Evolutionary conservation across 1,140 invertebrate genomes (phyloP).

Genomic region (Drosophila ercepeae): DNA sequence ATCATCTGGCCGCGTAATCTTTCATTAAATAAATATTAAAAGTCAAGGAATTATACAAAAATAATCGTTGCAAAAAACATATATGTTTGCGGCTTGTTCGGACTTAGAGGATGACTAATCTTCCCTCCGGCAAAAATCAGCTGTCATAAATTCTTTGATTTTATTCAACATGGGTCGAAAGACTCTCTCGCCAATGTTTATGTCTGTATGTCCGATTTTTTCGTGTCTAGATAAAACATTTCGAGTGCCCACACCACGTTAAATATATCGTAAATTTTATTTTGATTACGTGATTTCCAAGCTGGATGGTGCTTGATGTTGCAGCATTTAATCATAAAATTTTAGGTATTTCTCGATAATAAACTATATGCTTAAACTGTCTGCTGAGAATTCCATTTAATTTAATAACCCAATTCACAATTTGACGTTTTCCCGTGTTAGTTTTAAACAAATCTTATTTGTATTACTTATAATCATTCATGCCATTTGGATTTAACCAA

Average conservation of each 20-base stretch:
- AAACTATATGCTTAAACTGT: background rate
- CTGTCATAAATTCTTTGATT: conserved; percentile 63
- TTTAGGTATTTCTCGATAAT: background rate
- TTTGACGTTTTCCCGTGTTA: conserved; percentile 15
- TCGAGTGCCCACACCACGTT: conserved; percentile 4
- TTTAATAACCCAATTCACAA: conserved; percentile 14
- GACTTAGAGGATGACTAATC: conserved; percentile 62
- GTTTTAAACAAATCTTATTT: conserved; percentile 46
- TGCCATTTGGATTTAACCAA: conserved; percentile 42
- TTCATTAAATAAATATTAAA: conserved; percentile 12
- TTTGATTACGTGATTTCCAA: conserved; percentile 40
- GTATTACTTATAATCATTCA: conserved; percentile 44
- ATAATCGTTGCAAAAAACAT: conserved; percentile 20
- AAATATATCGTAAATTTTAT: conserved; percentile 39
- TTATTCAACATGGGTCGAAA: conserved; percentile 53
- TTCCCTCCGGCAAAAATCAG: conserved; percentile 30
- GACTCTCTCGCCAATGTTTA: conserved; percentile 40
- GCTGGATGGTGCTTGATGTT: background rate
- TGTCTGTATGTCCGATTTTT: conserved; percentile 4
- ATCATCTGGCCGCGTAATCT: conserved; percentile 31
- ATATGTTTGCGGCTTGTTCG: conserved; percentile 41
- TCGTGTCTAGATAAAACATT: conserved; percentile 43
- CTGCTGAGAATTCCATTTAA: background rate
- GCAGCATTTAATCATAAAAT: background rate
- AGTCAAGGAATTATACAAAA: background rate